Percentiles rank a stretch among this genome's conserved stretches.
phyloP scores from a whole-genome alignment of 2,797 vertebrate species.

The Taeniopygia guttata region DNA sequence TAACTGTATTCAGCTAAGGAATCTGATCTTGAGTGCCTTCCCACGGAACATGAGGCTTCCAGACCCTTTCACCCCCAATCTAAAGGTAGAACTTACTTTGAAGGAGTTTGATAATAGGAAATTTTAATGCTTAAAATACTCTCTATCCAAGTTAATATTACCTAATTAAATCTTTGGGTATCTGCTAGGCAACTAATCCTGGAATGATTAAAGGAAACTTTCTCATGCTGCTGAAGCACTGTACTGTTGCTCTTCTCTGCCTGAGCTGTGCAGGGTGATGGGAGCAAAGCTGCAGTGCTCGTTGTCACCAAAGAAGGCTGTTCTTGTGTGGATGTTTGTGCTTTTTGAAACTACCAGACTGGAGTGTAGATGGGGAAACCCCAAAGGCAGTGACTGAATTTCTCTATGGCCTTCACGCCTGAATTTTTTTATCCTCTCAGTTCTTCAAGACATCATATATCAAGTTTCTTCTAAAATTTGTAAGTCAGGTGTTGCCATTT shows the following conservation, averaged over 20 bases:
- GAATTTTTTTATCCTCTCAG: not conserved
- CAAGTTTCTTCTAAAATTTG: not conserved
- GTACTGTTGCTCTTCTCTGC: not conserved
- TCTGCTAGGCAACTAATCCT: not conserved
- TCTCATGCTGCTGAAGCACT: not conserved
- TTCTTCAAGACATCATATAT: not conserved
- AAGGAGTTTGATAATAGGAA: not conserved
- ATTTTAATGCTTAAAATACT: not conserved
- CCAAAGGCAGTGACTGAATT: not conserved
- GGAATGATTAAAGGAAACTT: not conserved
- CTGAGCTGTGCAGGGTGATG: not conserved
- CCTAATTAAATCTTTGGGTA: not conserved
- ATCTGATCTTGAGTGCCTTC: constrained; percentile 99
- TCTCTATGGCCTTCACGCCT: fast-evolving
- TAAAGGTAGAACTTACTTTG: constrained; percentile 83
- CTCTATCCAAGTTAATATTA: not conserved
- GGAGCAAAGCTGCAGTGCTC: not conserved
- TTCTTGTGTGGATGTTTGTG: not conserved
- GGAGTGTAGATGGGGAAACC: not conserved
- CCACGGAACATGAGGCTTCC: constrained; percentile 99
- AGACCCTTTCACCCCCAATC: constrained; percentile 97
- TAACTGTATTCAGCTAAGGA: constrained; percentile 98
- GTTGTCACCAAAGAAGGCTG: not conserved
- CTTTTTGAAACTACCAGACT: not conserved
- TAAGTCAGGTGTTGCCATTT: not conserved